Evolutionary conservation across 2,888 invertebrate genomes (phyloP).

Genomic region (Chironomus riparius): DNA sequence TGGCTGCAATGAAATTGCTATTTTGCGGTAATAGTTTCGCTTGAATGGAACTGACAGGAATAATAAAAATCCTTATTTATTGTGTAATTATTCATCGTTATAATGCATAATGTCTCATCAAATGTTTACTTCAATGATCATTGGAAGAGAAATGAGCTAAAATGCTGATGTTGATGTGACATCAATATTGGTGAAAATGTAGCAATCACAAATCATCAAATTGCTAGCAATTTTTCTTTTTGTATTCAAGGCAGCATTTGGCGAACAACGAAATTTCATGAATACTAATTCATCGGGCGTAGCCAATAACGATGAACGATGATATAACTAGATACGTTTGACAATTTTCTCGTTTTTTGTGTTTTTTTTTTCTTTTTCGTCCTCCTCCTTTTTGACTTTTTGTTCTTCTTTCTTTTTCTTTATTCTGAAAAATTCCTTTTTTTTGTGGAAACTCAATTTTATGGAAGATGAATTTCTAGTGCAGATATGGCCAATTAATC

Average conservation of each 20-base stretch:
- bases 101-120: background rate
- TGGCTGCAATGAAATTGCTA: too few relatives aligned
- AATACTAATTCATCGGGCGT: slow-evolving; percentile 19
- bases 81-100: background rate
- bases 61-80: background rate
- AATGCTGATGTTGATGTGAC: background rate
- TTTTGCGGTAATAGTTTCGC: too few relatives aligned
- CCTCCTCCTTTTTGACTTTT: background rate
- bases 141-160: background rate
- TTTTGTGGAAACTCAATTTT: too few relatives aligned
- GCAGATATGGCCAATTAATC: too few relatives aligned
- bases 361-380: background rate
- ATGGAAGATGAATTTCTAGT: too few relatives aligned
- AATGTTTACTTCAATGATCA: background rate
- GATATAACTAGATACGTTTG: too few relatives aligned
- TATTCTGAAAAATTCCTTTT: too few relatives aligned
- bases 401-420: background rate
- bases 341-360: too few relatives aligned
- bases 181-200: slow-evolving; percentile 14
- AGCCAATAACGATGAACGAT: background rate
- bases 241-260: background rate
- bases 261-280: slow-evolving; percentile 7
- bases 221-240: background rate
- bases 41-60: background rate
- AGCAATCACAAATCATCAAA: slow-evolving; percentile 9